Percentiles rank a stretch among this genome's conserved stretches.
Evolutionary conservation across 2,888 invertebrate genomes (phyloP).

Genomic region (Drosophila differens): DNA sequence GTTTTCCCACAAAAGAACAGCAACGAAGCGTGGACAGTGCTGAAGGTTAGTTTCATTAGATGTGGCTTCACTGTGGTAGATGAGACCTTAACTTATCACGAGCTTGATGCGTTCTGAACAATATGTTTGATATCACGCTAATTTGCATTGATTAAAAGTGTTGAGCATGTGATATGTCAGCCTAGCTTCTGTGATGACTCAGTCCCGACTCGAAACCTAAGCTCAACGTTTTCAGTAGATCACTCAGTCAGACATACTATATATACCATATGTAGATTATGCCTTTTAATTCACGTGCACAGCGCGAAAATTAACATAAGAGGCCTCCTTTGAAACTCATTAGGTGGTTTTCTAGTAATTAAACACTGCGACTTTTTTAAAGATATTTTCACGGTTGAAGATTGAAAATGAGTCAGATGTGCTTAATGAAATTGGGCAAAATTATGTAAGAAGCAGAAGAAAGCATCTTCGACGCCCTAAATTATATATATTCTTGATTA

Average conservation of each 20-base stretch:
- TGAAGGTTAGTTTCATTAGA: conserved; percentile 48
- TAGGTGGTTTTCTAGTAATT: background rate
- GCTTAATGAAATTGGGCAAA: background rate
- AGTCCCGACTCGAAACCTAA: conserved; percentile 13
- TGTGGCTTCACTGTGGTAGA: conserved; percentile 24
- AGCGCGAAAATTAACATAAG: background rate
- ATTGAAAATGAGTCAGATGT: background rate
- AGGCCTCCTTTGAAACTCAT: background rate
- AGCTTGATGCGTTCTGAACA: conserved; percentile 32
- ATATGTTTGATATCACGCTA: conserved; percentile 51
- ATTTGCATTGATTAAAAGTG: conserved; percentile 61
- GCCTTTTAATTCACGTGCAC: background rate
- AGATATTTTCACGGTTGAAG: background rate
- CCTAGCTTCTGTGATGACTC: conserved; percentile 51
- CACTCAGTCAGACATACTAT: conserved; percentile 20
- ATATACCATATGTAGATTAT: conserved; percentile 1
- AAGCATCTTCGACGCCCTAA: background rate
- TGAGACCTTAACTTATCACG: conserved; percentile 49
- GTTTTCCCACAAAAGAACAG: conserved; percentile 49
- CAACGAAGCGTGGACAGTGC: conserved; percentile 66
- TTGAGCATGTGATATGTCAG: conserved; percentile 55
- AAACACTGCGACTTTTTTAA: background rate
- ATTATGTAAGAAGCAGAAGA: background rate
- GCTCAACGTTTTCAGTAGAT: conserved; percentile 35
- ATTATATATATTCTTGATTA: background rate